phyloP scores from a whole-genome alignment of 2,888 invertebrate genomes.

The Drosophila birchii region DNA sequence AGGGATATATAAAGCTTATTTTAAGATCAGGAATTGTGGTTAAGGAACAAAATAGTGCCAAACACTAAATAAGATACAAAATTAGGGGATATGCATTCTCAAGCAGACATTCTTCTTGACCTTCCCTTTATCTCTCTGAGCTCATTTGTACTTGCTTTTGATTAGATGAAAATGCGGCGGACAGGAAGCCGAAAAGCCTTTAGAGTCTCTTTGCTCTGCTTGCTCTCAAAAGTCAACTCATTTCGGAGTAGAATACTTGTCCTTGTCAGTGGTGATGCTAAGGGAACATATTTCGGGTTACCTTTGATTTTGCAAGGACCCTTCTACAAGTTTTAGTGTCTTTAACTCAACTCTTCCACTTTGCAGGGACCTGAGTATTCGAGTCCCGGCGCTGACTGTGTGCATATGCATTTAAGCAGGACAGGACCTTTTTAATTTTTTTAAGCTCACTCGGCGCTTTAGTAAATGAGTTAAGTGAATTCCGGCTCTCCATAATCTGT shows the following conservation, averaged over 20 bases:
- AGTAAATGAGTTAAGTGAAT: constrained; percentile 73
- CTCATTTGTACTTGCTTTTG: not conserved
- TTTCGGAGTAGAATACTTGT: not conserved
- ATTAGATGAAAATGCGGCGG: not conserved
- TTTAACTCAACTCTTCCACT: not conserved
- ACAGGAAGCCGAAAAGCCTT: not conserved
- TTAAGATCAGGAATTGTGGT: too few relatives aligned
- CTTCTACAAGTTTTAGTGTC: not conserved
- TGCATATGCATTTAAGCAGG: constrained; percentile 59
- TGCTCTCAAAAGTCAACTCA: not conserved
- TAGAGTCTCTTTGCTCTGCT: not conserved
- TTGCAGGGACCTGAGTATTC: not conserved
- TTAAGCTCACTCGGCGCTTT: constrained; percentile 66
- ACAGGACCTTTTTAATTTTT: constrained; percentile 76
- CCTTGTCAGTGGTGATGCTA: not conserved
- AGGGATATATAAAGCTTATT: too few relatives aligned
- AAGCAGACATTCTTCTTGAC: not conserved
- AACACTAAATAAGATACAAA: too few relatives aligned
- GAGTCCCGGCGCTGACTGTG: not conserved
- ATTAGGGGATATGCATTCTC: not conserved
- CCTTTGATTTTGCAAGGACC: not conserved
- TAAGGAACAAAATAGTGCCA: too few relatives aligned
- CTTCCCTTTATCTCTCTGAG: too few relatives aligned
- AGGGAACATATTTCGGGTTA: not conserved
- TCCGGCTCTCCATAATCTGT: constrained; percentile 45